Conservation (phyloP, 2,888 invertebrate species). For the Cyclophora punctaria region DNA sequence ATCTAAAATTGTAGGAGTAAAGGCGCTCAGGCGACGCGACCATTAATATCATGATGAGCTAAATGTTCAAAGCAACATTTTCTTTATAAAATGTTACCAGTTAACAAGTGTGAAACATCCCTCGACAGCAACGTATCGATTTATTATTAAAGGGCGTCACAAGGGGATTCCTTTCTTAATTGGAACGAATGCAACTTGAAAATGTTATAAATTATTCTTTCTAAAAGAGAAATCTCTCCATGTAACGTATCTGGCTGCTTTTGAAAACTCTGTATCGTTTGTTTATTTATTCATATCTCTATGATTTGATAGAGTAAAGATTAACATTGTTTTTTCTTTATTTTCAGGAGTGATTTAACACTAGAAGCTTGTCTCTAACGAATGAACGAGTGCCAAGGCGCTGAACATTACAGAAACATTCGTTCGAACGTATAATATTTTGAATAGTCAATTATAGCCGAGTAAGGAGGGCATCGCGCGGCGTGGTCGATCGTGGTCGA, state of each 20-base stretch:
- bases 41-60: no score
- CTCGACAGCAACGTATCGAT: slow-evolving; percentile 29
- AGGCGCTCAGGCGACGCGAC: no score
- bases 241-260: slow-evolving; percentile 33
- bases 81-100: no score
- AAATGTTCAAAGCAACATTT: no score
- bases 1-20: no score
- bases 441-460: slow-evolving; percentile 41
- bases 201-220: slow-evolving; percentile 27
- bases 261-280: slow-evolving; percentile 12
- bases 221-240: no score
- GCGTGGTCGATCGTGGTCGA: slow-evolving; percentile 42
- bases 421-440: slow-evolving; percentile 26
- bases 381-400: slow-evolving; percentile 55
- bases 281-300: slow-evolving; percentile 1
- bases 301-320: background rate
- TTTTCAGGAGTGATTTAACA: slow-evolving; percentile 63
- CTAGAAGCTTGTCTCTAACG: slow-evolving; percentile 49
- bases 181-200: slow-evolving; percentile 32
- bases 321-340: slow-evolving; percentile 31
- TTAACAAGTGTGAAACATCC: slow-evolving; percentile 24
- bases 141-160: slow-evolving; percentile 31
- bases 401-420: slow-evolving; percentile 43
- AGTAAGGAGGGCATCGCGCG: slow-evolving; percentile 38
- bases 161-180: slow-evolving; percentile 41